These are phyloP conservation scores for Zaprionus ornatus DNA, from an alignment of 1,140 invertebrate species.

Conservation along the genomic window DNA sequence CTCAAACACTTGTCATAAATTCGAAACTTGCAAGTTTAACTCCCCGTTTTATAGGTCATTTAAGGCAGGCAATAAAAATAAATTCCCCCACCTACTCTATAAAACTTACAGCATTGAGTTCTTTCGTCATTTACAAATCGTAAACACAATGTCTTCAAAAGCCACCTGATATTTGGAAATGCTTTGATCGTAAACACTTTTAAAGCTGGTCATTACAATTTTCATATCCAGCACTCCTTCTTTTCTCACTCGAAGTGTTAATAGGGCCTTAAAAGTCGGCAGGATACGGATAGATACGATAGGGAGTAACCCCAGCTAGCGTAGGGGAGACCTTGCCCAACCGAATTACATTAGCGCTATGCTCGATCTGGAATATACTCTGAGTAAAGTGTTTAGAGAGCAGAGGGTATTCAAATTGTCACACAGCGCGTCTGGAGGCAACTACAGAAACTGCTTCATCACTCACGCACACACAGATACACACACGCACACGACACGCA, in stretches of 20 bases:
- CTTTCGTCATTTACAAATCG: background rate
- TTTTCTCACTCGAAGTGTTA: background rate
- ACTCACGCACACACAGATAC: slow-evolving; percentile 37
- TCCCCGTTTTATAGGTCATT: background rate
- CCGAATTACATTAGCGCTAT: background rate
- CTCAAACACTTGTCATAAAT: background rate
- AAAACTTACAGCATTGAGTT: background rate
- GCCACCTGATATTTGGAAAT: background rate
- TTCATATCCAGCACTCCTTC: background rate
- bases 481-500: slow-evolving; percentile 9
- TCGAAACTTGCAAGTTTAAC: background rate
- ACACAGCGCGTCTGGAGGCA: slow-evolving; percentile 56
- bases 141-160: background rate
- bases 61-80: background rate
- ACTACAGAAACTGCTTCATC: slow-evolving; percentile 40
- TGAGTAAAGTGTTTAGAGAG: background rate
- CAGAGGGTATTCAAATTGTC: slow-evolving; percentile 59
- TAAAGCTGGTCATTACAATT: background rate
- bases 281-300: background rate
- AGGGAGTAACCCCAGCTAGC: background rate
- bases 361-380: background rate
- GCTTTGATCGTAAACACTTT: background rate
- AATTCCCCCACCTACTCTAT: background rate
- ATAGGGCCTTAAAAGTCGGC: background rate
- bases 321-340: background rate